These are phyloP conservation scores for Sebastes ruberrimus DNA, from an alignment of 2,797 vertebrate genomes.

Conservation along the genomic window DNA sequence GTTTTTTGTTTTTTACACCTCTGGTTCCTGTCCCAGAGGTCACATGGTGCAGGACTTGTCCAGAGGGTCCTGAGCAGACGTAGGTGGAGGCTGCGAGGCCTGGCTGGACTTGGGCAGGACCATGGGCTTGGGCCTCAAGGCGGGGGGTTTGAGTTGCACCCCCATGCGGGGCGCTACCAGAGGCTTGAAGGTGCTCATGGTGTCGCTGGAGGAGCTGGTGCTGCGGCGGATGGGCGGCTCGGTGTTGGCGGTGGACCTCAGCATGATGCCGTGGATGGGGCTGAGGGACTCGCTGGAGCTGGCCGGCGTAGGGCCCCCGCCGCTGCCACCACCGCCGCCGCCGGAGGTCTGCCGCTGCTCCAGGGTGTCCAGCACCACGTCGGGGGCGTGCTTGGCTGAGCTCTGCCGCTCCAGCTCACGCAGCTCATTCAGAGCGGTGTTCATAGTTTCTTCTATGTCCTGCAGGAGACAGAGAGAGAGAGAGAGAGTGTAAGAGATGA, in stretches of 20 bases:
- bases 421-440: constrained; percentile 95
- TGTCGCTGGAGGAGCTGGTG: constrained; percentile 91
- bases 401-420: constrained; percentile 97
- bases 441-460: constrained; percentile 99
- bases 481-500: not conserved
- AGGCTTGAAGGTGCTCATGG: constrained; percentile 98
- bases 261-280: constrained; percentile 78
- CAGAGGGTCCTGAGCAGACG: constrained; percentile 86
- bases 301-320: constrained; percentile 83
- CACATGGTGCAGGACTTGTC: constrained; percentile 99
- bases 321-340: constrained; percentile 40
- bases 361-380: constrained; percentile 98
- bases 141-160: constrained; percentile 96
- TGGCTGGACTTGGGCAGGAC: constrained; percentile 91
- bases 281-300: constrained; percentile 87
- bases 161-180: constrained; percentile 94
- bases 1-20: not conserved
- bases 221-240: constrained; percentile 91
- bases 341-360: constrained; percentile 90
- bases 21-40: constrained; percentile 41
- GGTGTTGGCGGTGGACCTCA: constrained; percentile 81
- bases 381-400: constrained; percentile 93
- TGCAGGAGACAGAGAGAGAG: constrained; percentile 60
- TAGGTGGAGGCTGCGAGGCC: constrained; percentile 68
- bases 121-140: constrained; percentile 94